A percentile compares a stretch with the other conserved stretches of the same genome.
Evolutionary conservation across 2,888 invertebrate species (phyloP).

Genomic region (Coecobrya sp.): DNA sequence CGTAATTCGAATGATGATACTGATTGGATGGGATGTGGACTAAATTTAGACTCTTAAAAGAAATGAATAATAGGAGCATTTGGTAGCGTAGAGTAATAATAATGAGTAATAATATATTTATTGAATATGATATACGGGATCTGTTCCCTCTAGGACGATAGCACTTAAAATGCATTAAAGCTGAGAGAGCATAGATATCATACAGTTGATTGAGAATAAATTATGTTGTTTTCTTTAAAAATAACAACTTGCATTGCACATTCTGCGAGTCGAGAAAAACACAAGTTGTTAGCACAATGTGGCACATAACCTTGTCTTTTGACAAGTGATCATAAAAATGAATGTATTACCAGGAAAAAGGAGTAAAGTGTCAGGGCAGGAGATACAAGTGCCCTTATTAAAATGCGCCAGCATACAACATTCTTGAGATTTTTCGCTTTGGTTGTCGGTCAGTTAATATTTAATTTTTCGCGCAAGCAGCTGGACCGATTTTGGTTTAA

Average conservation of each 20-base stretch:
- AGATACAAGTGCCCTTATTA: background rate
- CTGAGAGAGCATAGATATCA: background rate
- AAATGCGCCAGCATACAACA: background rate
- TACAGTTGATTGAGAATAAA: background rate
- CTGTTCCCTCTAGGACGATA: no score
- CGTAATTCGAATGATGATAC: background rate
- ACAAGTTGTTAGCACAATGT: background rate
- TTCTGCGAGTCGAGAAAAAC: background rate
- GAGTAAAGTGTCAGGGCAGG: no score
- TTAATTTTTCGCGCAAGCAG: background rate
- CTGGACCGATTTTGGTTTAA: no score
- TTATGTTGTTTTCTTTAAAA: background rate
- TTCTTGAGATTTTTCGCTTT: no score
- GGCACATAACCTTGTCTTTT: slow-evolving; percentile 4
- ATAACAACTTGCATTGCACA: background rate
- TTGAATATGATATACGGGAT: no score
- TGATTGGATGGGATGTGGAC: background rate
- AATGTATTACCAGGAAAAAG: background rate
- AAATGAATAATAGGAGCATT: no score
- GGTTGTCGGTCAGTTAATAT: background rate
- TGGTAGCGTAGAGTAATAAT: no score
- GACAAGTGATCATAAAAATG: background rate
- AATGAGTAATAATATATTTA: background rate
- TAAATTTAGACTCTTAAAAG: slow-evolving; percentile 6
- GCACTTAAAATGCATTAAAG: no score